phyloP scores from a whole-genome alignment of 2,888 invertebrate genomes.

The Brenthis hecate region DNA sequence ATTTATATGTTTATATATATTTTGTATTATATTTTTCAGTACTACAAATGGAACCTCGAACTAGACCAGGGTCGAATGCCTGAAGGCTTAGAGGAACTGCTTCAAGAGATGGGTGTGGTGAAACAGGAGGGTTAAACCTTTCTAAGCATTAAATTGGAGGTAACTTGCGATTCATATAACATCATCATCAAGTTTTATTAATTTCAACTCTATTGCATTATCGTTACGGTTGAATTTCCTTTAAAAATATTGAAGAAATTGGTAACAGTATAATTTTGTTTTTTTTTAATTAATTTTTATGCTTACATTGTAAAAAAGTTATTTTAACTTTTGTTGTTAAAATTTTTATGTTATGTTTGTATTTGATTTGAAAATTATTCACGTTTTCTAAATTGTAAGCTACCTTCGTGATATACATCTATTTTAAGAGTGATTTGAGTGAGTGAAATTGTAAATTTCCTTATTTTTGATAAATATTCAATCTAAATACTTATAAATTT shows the following conservation, averaged over 20 bases:
- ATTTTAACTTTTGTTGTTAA: too few species aligned
- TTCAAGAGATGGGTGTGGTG: slow-evolving; percentile 88
- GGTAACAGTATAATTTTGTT: too few species aligned
- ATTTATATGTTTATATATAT: neutral
- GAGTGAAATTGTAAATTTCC: slow-evolving; percentile 37
- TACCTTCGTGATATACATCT: slow-evolving; percentile 19
- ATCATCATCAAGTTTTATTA: neutral
- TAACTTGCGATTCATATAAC: slow-evolving; percentile 34
- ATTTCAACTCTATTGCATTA: neutral
- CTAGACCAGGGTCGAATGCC: slow-evolving; percentile 91
- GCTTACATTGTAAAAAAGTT: too few species aligned
- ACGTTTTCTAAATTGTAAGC: slow-evolving; percentile 23
- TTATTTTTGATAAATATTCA: slow-evolving; percentile 30
- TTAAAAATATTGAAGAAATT: too few species aligned
- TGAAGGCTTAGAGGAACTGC: slow-evolving; percentile 88
- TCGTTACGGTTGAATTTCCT: too few species aligned
- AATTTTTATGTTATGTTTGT: too few species aligned
- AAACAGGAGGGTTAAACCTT: slow-evolving; percentile 83
- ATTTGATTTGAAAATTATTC: neutral
- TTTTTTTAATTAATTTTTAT: neutral
- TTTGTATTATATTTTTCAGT: slow-evolving; percentile 78
- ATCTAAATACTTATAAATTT: slow-evolving; percentile 22
- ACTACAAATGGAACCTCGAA: slow-evolving; percentile 90
- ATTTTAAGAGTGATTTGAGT: slow-evolving; percentile 23
- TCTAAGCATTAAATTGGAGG: slow-evolving; percentile 44